Evolutionary conservation across 30 jellyfish, hydroid and myxozoan species (phyloP).

Genomic region (Euphysa ruthae): DNA sequence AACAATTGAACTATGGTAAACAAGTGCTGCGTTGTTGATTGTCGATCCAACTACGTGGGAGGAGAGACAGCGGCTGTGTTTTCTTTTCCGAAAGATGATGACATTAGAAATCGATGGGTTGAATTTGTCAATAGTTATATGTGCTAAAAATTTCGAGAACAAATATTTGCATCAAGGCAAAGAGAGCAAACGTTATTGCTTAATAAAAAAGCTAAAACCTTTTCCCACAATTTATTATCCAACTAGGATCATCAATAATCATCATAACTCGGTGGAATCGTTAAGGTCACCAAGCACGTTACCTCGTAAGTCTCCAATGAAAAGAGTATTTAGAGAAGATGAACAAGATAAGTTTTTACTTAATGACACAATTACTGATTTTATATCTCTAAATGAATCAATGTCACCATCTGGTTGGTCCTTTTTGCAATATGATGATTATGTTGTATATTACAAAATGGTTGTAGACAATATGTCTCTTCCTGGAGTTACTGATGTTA

Average conservation of each 20-base stretch:
- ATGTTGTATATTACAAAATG: too few species aligned
- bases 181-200: too few species aligned
- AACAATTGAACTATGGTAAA: too few species aligned
- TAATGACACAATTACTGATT: not conserved
- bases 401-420: not conserved
- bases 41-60: slow-evolving; percentile 1
- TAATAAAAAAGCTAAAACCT: too few species aligned
- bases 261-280: too few species aligned
- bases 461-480: too few species aligned
- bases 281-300: too few species aligned
- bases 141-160: not conserved
- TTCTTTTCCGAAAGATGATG: slow-evolving; percentile 2
- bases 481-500: too few species aligned
- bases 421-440: not conserved
- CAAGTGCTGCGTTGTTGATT: not conserved
- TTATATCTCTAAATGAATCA: not conserved
- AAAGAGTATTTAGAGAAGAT: not conserved
- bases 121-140: slow-evolving; percentile 1
- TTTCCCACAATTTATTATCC: too few species aligned
- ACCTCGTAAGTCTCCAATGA: not conserved
- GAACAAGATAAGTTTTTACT: not conserved
- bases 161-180: too few species aligned
- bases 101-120: not conserved
- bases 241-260: too few species aligned
- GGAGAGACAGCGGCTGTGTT: not conserved